Conservation (phyloP, 2,113 vertebrate species). For the Kryptolebias marmoratus region DNA sequence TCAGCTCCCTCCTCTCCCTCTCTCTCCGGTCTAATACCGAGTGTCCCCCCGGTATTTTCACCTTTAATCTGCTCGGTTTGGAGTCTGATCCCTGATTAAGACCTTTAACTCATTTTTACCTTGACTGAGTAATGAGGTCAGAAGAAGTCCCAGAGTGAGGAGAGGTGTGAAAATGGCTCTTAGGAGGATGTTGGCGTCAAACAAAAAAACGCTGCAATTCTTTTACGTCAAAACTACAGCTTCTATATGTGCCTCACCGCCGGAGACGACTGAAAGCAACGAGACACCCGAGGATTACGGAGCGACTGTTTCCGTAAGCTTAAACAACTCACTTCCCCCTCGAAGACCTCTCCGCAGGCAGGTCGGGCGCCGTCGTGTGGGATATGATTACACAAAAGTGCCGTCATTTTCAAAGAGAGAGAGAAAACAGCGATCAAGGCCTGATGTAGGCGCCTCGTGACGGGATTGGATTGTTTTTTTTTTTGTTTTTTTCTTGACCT, state of each 20-base stretch:
- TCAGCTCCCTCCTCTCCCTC: slow-evolving; percentile 8
- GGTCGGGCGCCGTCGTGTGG: slow-evolving; percentile 23
- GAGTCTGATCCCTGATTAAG: slow-evolving; percentile 61
- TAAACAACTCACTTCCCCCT: slow-evolving; percentile 27
- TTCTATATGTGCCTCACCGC: slow-evolving; percentile 28
- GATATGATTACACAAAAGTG: slow-evolving; percentile 42
- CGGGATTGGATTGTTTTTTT: slow-evolving; percentile 51
- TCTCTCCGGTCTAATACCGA: slow-evolving; percentile 35
- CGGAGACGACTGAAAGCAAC: slow-evolving; percentile 28
- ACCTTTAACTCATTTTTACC: slow-evolving; percentile 58
- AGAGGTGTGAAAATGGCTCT: slow-evolving; percentile 24
- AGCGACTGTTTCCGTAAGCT: slow-evolving; percentile 8
- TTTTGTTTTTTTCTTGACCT: slow-evolving; percentile 46
- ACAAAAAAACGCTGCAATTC: slow-evolving; percentile 29
- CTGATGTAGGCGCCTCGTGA: slow-evolving; percentile 39
- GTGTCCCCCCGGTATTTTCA: slow-evolving; percentile 49
- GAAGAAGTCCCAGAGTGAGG: slow-evolving; percentile 39
- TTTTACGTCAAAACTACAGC: slow-evolving; percentile 11
- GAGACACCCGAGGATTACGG: slow-evolving; percentile 20
- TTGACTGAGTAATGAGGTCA: slow-evolving; percentile 55
- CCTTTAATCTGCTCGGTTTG: slow-evolving; percentile 63
- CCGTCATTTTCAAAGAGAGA: slow-evolving; percentile 16
- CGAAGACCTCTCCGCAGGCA: slow-evolving; percentile 25
- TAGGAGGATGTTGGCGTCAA: slow-evolving; percentile 22
- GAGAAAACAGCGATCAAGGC: not conserved